A percentile compares a stretch with the other conserved stretches of the same genome.
Conservation (phyloP, 2,797 vertebrate species). For the Iguana delicatissima region DNA sequence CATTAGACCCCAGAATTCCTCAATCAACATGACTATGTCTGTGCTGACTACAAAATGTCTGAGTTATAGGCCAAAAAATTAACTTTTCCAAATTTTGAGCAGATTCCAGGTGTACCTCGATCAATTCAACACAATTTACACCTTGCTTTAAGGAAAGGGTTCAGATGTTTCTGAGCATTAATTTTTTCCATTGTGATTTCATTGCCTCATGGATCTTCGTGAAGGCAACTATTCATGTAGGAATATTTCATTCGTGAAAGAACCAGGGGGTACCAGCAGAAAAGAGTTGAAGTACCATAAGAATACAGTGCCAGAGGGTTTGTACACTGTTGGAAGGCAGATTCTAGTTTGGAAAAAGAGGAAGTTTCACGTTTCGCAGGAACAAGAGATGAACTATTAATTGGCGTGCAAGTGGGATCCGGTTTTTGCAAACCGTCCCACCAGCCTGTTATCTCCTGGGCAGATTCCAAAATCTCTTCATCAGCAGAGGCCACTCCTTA, state of each 20-base stretch:
- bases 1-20: too few relatives aligned
- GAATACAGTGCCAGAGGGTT: too few relatives aligned
- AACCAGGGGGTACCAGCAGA: background rate
- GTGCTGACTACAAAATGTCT: too few relatives aligned
- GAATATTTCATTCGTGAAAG: background rate
- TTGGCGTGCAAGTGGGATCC: background rate
- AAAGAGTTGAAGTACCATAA: background rate
- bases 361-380: background rate
- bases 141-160: background rate
- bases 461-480: background rate
- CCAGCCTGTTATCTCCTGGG: background rate
- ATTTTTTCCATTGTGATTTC: background rate
- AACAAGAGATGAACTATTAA: background rate
- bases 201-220: background rate
- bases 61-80: too few relatives aligned
- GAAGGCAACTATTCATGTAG: background rate
- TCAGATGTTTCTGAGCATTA: background rate
- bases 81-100: too few relatives aligned
- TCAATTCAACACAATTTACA: background rate
- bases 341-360: background rate
- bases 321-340: background rate
- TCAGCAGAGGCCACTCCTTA: background rate
- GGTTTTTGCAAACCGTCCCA: background rate
- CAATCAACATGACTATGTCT: too few relatives aligned
- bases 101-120: background rate